Percentiles rank a stretch among this genome's conserved stretches.
phyloP scores from a whole-genome alignment of 2,113 vertebrate species.

The Tonatia bakeri region DNA sequence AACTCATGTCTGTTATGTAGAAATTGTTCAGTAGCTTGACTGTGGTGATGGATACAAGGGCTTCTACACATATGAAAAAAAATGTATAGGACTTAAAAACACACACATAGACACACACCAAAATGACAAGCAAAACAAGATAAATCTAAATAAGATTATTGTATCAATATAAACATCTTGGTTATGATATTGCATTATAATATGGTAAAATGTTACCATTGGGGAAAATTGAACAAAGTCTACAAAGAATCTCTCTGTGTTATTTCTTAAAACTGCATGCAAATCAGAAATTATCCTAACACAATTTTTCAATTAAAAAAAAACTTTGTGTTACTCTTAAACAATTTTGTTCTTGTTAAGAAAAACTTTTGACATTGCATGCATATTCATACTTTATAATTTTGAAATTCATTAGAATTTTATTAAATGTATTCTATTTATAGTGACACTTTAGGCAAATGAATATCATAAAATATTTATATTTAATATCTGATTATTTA shows the following conservation, averaged over 20 bases:
- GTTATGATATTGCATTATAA: not conserved
- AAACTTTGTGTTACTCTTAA: not conserved
- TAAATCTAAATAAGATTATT: not conserved
- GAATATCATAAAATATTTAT: constrained; percentile 36
- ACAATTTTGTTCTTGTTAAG: not conserved
- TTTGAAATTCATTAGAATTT: constrained; percentile 6
- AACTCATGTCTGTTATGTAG: not conserved
- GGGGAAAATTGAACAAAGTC: not conserved
- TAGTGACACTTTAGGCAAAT: not conserved
- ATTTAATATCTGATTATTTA: not conserved
- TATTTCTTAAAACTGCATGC: not conserved
- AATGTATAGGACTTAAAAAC: not conserved
- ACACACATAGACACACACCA: accelerated
- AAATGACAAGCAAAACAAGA: not conserved
- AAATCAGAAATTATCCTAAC: not conserved
- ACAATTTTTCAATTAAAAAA: not conserved
- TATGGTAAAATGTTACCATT: not conserved
- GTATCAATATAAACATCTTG: not conserved
- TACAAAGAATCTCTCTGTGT: not conserved
- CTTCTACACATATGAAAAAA: not conserved
- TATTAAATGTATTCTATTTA: not conserved
- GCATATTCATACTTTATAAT: not conserved
- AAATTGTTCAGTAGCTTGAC: not conserved
- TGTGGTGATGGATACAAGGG: not conserved
- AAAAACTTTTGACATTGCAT: not conserved